These are phyloP conservation scores for Cisticola juncidis DNA, from an alignment of 2,113 vertebrate genomes.

Conservation along the genomic window DNA sequence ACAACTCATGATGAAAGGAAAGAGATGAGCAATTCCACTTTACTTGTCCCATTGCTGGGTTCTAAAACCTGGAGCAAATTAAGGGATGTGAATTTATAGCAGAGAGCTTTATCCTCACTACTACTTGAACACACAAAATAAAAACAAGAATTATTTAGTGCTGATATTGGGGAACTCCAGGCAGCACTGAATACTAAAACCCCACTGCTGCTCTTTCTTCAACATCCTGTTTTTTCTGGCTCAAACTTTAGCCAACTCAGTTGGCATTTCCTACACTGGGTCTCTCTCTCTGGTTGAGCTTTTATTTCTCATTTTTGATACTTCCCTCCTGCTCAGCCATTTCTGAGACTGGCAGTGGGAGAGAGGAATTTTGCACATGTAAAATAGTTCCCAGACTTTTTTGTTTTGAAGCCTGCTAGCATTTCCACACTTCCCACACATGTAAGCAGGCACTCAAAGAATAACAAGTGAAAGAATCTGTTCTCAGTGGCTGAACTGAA, in stretches of 20 bases:
- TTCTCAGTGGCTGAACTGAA: not conserved
- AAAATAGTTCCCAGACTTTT: constrained; percentile 33
- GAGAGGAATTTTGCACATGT: constrained; percentile 29
- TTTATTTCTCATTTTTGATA: not conserved
- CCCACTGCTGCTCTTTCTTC: not conserved
- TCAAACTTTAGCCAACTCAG: not conserved
- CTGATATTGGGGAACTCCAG: not conserved
- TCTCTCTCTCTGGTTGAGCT: not conserved
- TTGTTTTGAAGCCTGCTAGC: constrained; percentile 42
- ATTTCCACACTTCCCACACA: constrained; percentile 58
- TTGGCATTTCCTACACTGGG: not conserved
- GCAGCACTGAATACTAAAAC: not conserved
- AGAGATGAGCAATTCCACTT: not conserved
- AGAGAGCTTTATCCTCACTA: not conserved
- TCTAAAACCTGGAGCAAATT: not conserved
- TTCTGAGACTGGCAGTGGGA: constrained; percentile 1
- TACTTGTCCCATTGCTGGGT: not conserved
- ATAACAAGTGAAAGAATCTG: constrained; percentile 35
- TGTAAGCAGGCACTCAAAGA: constrained; percentile 13
- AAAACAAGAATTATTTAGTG: not conserved
- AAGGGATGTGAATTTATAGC: not conserved
- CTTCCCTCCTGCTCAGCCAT: not conserved
- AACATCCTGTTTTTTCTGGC: not conserved
- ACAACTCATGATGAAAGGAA: not conserved
- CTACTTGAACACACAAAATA: not conserved